Conservation (phyloP, 2,797 vertebrate species). For the Champsocephalus esox region DNA sequence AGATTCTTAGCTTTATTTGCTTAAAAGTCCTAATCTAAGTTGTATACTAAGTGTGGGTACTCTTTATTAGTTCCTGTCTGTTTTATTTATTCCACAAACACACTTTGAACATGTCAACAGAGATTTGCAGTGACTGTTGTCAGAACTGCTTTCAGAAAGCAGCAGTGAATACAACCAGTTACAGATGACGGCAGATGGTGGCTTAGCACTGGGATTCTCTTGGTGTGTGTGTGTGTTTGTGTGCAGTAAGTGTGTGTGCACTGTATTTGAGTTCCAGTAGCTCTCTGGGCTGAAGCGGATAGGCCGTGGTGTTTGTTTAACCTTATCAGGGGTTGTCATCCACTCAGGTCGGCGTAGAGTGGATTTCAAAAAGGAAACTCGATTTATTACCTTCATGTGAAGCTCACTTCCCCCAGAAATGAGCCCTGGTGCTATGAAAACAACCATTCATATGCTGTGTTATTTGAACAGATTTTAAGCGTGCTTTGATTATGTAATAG, state of each 20-base stretch:
- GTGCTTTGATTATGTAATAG: constrained; percentile 60
- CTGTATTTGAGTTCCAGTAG: constrained; percentile 40
- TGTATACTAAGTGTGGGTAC: neutral
- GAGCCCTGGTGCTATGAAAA: constrained; percentile 62
- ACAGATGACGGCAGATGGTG: constrained; percentile 2
- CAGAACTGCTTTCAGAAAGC: constrained; percentile 44
- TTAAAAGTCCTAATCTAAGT: neutral
- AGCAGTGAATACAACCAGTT: constrained; percentile 11
- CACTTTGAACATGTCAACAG: constrained; percentile 56
- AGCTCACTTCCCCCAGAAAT: constrained; percentile 65
- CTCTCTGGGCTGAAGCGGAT: constrained; percentile 53
- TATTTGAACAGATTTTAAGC: constrained; percentile 57
- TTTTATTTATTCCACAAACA: constrained; percentile 49
- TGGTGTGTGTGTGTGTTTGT: constrained; percentile 2
- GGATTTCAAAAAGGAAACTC: constrained; percentile 80
- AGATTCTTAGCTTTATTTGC: neutral
- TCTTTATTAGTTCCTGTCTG: neutral
- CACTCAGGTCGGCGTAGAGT: constrained; percentile 61
- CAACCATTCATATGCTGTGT: constrained; percentile 48
- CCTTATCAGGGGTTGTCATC: constrained; percentile 83
- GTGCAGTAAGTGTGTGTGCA: neutral
- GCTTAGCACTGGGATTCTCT: constrained; percentile 2
- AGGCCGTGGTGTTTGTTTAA: constrained; percentile 77
- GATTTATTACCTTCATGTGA: constrained; percentile 77
- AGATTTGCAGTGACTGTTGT: constrained; percentile 60